Evolutionary conservation across 2,113 vertebrate genomes (phyloP).

Genomic region (Rhabdomys dilectus): DNA sequence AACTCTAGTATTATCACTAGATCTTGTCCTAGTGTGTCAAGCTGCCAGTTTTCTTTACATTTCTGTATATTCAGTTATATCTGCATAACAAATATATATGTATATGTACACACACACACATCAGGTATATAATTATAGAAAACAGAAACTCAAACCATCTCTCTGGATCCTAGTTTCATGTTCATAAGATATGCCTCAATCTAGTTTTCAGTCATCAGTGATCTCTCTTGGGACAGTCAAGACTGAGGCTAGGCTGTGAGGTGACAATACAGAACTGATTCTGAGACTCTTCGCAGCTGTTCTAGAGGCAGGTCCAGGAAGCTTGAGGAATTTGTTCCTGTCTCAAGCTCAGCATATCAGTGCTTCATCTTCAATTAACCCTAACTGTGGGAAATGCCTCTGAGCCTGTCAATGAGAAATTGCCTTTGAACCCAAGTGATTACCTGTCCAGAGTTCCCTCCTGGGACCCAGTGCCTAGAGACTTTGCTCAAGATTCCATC

Average conservation of each 20-base stretch:
- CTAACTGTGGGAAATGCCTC: neutral
- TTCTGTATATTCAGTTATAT: neutral
- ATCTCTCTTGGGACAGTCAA: neutral
- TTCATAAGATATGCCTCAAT: neutral
- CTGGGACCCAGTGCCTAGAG: neutral
- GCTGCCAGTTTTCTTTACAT: conserved; percentile 15
- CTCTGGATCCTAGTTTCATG: neutral
- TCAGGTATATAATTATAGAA: no score
- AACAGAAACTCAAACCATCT: neutral
- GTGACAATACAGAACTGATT: neutral
- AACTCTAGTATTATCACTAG: neutral
- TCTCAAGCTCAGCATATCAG: neutral
- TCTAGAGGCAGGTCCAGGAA: neutral
- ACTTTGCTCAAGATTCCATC: neutral
- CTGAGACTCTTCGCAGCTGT: neutral
- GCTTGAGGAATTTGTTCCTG: neutral
- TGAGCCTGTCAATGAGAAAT: neutral
- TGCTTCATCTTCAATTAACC: neutral
- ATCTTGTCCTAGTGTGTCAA: neutral
- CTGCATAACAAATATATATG: no score
- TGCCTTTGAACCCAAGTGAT: conserved; percentile 8
- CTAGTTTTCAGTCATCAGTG: neutral
- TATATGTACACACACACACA: no score
- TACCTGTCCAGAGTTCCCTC: neutral
- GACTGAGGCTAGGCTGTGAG: neutral